Percentiles rank a stretch among this genome's conserved stretches.
These are phyloP conservation scores for Hypotaenidia philippensis DNA, from an alignment of 2,797 vertebrate species.

Conservation along the genomic window DNA sequence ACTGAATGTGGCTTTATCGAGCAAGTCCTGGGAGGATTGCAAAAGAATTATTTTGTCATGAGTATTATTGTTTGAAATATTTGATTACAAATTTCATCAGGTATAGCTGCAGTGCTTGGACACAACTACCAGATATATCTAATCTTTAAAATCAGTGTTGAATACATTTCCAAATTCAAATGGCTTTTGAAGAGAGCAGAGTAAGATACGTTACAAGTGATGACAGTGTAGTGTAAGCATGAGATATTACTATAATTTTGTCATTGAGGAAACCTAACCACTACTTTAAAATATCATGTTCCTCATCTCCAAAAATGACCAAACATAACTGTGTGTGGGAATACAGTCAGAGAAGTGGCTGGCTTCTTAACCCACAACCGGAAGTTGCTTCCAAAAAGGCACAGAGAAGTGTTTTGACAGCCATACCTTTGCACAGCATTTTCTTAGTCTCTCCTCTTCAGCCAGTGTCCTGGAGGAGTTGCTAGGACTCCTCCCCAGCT, in stretches of 20 bases:
- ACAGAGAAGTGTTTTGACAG: background rate
- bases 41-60: background rate
- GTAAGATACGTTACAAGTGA: background rate
- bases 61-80: constrained; percentile 27
- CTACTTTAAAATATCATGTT: background rate
- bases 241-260: constrained; percentile 13
- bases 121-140: background rate
- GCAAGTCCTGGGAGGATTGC: background rate
- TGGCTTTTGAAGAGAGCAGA: background rate
- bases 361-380: background rate
- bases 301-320: background rate
- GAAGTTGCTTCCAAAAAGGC: background rate
- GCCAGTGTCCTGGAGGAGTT: background rate
- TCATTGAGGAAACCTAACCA: background rate
- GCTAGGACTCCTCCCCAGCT: background rate
- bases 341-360: background rate
- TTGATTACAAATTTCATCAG: constrained; percentile 2
- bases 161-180: background rate
- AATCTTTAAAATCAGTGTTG: constrained; percentile 3
- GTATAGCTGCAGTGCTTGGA: constrained; percentile 10
- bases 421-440: background rate
- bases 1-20: constrained; percentile 12
- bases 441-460: background rate
- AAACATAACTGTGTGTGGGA: background rate
- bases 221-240: background rate